A percentile compares a stretch with the other conserved stretches of the same genome.
These are phyloP conservation scores for Acanthosepion pharaonis DNA, from an alignment of 2,888 invertebrate species.

Conservation along the genomic window DNA sequence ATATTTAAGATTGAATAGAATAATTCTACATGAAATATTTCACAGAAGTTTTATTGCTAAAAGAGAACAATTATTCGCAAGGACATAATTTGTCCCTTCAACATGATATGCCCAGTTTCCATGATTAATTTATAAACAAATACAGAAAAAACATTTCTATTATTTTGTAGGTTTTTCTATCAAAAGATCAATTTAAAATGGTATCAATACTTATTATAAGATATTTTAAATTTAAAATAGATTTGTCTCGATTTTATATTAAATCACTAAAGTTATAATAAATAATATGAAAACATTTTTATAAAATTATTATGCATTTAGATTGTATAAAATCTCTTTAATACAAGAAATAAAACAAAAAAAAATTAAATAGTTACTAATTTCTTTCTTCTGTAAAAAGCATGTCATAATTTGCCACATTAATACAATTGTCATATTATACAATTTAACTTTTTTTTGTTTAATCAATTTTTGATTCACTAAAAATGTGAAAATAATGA, in stretches of 20 bases:
- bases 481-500: background rate
- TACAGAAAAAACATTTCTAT: background rate
- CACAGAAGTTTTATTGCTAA: background rate
- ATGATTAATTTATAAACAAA: background rate
- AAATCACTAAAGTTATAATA: background rate
- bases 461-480: background rate
- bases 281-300: background rate
- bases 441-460: background rate
- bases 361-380: background rate
- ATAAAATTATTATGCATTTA: background rate
- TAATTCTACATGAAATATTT: background rate
- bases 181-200: background rate
- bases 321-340: background rate
- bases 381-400: background rate
- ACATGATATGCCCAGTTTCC: background rate
- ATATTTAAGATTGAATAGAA: background rate
- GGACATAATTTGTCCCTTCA: slow-evolving; percentile 4
- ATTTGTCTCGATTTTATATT: background rate
- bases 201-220: background rate
- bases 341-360: background rate
- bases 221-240: background rate
- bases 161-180: background rate
- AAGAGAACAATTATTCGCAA: background rate
- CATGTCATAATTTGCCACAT: background rate
- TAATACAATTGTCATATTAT: background rate